Percentiles rank a stretch among this genome's conserved stretches.
Conservation (phyloP, 2,888 invertebrate species). For the Tetanocera ferruginea region DNA sequence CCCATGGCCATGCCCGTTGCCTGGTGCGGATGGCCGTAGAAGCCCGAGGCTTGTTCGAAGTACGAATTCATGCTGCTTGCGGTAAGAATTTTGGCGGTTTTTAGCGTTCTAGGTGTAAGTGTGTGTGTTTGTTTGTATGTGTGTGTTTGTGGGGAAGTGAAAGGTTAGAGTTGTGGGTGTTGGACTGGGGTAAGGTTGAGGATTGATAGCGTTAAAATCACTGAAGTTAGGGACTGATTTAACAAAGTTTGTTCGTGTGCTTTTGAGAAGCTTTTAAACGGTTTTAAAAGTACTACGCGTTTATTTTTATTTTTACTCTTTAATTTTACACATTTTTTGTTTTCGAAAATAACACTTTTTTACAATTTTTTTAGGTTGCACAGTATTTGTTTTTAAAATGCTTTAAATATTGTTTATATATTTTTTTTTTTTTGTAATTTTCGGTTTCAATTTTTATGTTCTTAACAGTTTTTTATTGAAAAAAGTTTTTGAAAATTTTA, state of each 20-base stretch:
- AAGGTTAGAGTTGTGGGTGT: neutral
- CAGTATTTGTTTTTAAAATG: no score
- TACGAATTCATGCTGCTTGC: slow-evolving; percentile 87
- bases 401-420: neutral
- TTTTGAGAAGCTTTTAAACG: neutral
- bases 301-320: neutral
- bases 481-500: neutral
- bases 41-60: slow-evolving; percentile 92
- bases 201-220: neutral
- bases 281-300: neutral
- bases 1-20: slow-evolving; percentile 77
- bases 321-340: neutral
- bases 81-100: slow-evolving; percentile 70
- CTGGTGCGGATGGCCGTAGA: slow-evolving; percentile 94
- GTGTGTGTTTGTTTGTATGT: slow-evolving; percentile 18
- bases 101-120: slow-evolving; percentile 34
- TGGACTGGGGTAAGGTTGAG: neutral
- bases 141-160: slow-evolving; percentile 1
- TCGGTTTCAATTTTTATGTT: slow-evolving; percentile 29
- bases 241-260: neutral
- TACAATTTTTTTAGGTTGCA: neutral
- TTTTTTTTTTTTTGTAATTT: slow-evolving; percentile 18
- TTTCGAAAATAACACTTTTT: neutral
- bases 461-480: slow-evolving; percentile 26
- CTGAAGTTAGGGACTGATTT: neutral